Evolutionary conservation across 1,140 invertebrate species (phyloP).

Genomic region (Radopholus similis): DNA sequence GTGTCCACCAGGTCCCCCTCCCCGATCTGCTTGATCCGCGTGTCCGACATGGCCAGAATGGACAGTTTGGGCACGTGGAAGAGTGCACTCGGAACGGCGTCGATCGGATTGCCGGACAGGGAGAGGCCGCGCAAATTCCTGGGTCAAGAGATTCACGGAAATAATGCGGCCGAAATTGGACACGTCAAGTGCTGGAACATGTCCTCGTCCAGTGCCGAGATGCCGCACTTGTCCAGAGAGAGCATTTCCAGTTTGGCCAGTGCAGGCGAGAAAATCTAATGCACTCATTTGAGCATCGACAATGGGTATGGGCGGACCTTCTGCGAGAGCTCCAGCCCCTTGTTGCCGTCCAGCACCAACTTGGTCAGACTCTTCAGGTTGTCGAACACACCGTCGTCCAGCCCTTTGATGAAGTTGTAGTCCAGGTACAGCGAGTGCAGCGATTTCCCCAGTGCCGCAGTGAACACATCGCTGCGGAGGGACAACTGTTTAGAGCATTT

Average conservation of each 20-base stretch:
- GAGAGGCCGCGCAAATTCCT: constrained; percentile 13
- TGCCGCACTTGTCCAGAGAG: constrained; percentile 4
- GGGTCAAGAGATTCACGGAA: neutral
- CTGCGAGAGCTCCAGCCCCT: neutral
- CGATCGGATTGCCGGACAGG: constrained; percentile 17
- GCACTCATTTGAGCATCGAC: neutral
- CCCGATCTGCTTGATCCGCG: neutral
- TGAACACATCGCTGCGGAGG: constrained; percentile 11
- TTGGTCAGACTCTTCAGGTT: constrained; percentile 16
- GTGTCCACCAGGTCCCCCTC: neutral
- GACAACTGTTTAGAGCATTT: neutral
- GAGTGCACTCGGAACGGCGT: neutral
- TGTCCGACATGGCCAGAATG: neutral
- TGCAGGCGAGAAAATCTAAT: neutral
- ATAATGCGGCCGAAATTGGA: neutral
- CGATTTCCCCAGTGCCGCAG: neutral
- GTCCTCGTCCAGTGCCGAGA: constrained; percentile 8
- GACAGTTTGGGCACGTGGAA: neutral
- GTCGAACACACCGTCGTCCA: constrained; percentile 24
- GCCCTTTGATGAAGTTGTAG: constrained; percentile 12
- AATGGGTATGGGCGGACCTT: neutral
- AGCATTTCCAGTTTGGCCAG: constrained; percentile 5
- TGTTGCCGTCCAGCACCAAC: constrained; percentile 21
- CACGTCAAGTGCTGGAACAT: constrained; percentile 17
- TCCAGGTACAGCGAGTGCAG: constrained; percentile 23